Base-by-base conservation (phyloP, 2,888 invertebrate genomes). In the Drosophila greeni region DNA sequence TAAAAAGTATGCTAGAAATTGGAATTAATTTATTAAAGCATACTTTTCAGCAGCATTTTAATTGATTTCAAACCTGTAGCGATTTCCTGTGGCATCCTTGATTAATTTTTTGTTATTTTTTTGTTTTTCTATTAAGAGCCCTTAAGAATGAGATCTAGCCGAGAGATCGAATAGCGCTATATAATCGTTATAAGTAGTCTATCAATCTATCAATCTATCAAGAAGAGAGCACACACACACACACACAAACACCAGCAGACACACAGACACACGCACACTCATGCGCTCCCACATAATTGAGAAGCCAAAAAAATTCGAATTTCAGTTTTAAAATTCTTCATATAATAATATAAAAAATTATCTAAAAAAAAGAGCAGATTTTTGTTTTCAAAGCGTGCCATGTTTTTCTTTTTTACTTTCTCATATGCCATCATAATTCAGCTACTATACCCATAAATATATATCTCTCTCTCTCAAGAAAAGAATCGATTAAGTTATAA, bases 331-430 rank as follows among this genome's bases (percentile, higher is more conserved):
- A 64, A 62, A 64, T 37, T 62, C n/a, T 31, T 62, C 65, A 62
- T 64, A 20, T 8, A 20, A 5, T 66, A 36, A 49, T 45, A 53
- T 55, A 49, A 58, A 52, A 57, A 58, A 54, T 66, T 61, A 66
- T 42, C 11, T 20, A 24, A 29, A 53, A 52, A 39, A 59, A 54
- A 49, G 43, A 39, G 26, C 9, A 3, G 47, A 59, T 59, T 59
- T 58, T 58, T 59, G 45, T 64, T 43, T 72, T 72, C 37, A 65
- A 68, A 75, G 68, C 73, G 82, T 79, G 79, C 84, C 79, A 79
- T 83, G 79, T 78, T 83, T 83, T 53, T 49, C 70, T 54, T 59
- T 62, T 37, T 76, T 57, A 20, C 42, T 66, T 82, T 64, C 24
- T 72, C 75, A 66, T 78, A 75, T n/a, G n/a, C n/a, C n/a, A 55